Conservation (phyloP, 2,797 vertebrate species). For the Sebastes vulpes region DNA sequence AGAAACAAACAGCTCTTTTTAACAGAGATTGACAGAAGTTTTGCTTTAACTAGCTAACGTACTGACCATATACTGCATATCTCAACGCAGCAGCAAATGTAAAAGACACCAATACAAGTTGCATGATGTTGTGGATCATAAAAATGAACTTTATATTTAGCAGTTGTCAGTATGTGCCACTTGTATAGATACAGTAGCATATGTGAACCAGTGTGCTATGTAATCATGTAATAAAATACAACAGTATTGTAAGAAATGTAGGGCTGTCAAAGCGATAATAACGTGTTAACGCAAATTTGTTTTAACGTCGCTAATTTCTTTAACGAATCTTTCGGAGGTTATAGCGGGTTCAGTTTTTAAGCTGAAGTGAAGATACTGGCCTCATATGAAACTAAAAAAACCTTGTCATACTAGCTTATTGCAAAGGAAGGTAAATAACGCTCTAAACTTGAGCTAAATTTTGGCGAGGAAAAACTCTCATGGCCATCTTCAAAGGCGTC, state of each 20-base stretch:
- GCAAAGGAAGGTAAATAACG: too few relatives aligned
- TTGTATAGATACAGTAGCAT: neutral
- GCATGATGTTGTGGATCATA: neutral
- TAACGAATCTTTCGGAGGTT: too few relatives aligned
- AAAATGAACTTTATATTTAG: neutral
- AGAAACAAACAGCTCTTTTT: neutral
- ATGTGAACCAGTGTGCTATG: neutral
- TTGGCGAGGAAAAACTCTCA: too few relatives aligned
- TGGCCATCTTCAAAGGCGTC: too few relatives aligned
- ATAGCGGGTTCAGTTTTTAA: too few relatives aligned
- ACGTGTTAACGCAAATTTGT: too few relatives aligned
- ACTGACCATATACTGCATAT: neutral
- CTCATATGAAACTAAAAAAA: too few relatives aligned
- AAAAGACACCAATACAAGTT: neutral
- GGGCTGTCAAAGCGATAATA: too few relatives aligned
- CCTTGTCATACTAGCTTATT: too few relatives aligned
- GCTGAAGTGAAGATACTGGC: too few relatives aligned
- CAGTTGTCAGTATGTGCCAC: neutral
- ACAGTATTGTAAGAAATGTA: neutral
- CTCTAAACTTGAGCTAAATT: too few relatives aligned
- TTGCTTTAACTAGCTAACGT: neutral
- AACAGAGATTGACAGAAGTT: neutral
- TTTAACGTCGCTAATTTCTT: too few relatives aligned
- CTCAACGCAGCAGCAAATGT: neutral
- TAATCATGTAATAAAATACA: neutral